Evolutionary conservation across 2,888 invertebrate species (phyloP), one percentile per base, ranked within the genome.

Genomic region (Agrotis ipsilon): DNA sequence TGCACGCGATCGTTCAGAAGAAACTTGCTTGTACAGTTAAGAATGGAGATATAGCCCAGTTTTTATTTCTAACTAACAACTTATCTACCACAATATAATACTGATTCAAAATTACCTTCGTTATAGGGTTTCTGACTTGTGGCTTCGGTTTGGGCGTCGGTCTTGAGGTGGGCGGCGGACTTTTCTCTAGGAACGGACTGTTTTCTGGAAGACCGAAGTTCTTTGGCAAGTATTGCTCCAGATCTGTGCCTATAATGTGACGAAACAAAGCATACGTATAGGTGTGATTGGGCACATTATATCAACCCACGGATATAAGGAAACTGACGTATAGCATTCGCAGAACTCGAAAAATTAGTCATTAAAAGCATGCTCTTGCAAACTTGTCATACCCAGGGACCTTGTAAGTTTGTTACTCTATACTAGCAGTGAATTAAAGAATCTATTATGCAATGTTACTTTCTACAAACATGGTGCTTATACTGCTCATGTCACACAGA

Each of bases 181-280:
- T 94, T 90, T 96, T 96, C 89, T 96, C 96, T 80, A 94, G 86
- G 89, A 94, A 94, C 43, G 96, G 95, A 87, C 94, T 96, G 90
- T 94, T 93, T 85, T 96, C 94, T 75, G 97, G 97, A 80, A 97
- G 93, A 82, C 97, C 97, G 91, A 96, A 97, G 91, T 97, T 96
- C 93, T 97, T 97, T 88, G 97, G 97, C 92, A 97, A 92, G 91
- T 96, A 97, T 88, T 97, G 96, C 87, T 96, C 97, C 88, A 97
- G 91, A 83, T 97, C 96, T 84, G 97, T 97, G 86, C 96, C 96
- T 96, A 94, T 69, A 95, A 95, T 82, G 39, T 55, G 51, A 81
- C 11, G 39, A 81, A 78, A 81, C 18, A 68, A 64, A 61, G 52
- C 65, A 48, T 60, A 65, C 78, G 67, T 79, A 81, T 65, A 72